Evolutionary conservation across 2,113 vertebrate genomes (phyloP).

Genomic region (Hippolais icterina): DNA sequence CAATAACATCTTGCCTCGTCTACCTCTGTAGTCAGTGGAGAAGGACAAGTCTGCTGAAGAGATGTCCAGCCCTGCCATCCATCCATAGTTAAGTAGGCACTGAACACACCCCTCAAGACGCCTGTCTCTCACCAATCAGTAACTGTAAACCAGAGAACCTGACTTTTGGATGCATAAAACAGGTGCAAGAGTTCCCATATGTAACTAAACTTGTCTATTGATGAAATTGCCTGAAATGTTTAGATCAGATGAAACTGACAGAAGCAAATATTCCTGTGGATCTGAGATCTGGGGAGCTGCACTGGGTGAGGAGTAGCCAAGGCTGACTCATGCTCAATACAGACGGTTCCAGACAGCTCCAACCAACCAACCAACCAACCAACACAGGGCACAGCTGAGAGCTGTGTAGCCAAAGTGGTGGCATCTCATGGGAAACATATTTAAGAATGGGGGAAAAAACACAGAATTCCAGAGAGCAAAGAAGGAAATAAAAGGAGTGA

Average conservation of each 20-base stretch:
- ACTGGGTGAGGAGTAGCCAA: rapidly evolving
- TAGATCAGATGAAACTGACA: neutral
- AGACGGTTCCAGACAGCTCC: neutral
- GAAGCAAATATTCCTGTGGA: neutral
- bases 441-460: neutral
- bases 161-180: neutral
- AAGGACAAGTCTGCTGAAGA: neutral
- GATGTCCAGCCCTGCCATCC: neutral
- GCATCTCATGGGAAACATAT: rapidly evolving
- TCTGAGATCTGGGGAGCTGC: neutral
- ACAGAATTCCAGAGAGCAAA: neutral
- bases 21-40: neutral
- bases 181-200: rapidly evolving
- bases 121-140: neutral
- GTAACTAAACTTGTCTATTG: neutral
- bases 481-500: neutral
- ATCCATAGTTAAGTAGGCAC: rapidly evolving
- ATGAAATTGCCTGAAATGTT: neutral
- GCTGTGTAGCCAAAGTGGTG: rapidly evolving
- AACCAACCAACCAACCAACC: rapidly evolving
- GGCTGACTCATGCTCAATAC: rapidly evolving
- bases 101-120: neutral
- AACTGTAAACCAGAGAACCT: neutral
- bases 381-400: neutral
- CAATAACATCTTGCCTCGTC: neutral